Percentiles rank a stretch among this genome's conserved stretches.
Evolutionary conservation across 2,888 invertebrate species (phyloP).

Genomic region (Hypena proboscidalis): DNA sequence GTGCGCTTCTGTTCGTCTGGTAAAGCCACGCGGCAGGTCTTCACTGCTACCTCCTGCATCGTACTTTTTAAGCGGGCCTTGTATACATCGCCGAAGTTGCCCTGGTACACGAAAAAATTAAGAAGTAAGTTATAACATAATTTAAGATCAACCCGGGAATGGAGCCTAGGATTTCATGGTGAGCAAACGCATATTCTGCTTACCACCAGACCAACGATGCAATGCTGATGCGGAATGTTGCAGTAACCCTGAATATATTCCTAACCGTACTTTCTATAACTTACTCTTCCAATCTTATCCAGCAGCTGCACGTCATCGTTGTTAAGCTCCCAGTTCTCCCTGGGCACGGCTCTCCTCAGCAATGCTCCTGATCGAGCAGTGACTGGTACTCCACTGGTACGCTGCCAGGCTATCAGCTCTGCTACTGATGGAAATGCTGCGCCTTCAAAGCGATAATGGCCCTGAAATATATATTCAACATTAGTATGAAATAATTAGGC

Average conservation of each 20-base stretch:
- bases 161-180: too few species aligned
- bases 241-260: too few species aligned
- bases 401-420: slow-evolving; percentile 95
- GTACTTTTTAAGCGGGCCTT: slow-evolving; percentile 94
- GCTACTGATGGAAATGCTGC: slow-evolving; percentile 96
- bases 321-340: slow-evolving; percentile 98
- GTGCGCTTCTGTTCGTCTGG: slow-evolving; percentile 97
- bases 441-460: slow-evolving; percentile 97
- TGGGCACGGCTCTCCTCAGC: slow-evolving; percentile 92
- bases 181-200: too few species aligned
- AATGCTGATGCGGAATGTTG: too few species aligned
- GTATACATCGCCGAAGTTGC: slow-evolving; percentile 99
- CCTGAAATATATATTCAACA: too few species aligned
- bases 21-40: slow-evolving; percentile 96
- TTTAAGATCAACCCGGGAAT: too few species aligned
- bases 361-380: slow-evolving; percentile 97
- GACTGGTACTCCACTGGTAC: slow-evolving; percentile 93
- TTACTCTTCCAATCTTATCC: slow-evolving; percentile 97
- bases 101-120: slow-evolving; percentile 88
- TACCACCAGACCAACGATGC: too few species aligned
- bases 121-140: too few species aligned
- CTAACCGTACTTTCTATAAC: slow-evolving; percentile 48
- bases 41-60: slow-evolving; percentile 96
- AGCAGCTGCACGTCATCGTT: slow-evolving; percentile 96
- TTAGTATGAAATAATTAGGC: too few species aligned